Evolutionary conservation across 37 sponge, comb jelly and placozoan genomes (phyloP), one percentile per base, ranked within the genome.

Genomic region (Halichondria panicea): DNA sequence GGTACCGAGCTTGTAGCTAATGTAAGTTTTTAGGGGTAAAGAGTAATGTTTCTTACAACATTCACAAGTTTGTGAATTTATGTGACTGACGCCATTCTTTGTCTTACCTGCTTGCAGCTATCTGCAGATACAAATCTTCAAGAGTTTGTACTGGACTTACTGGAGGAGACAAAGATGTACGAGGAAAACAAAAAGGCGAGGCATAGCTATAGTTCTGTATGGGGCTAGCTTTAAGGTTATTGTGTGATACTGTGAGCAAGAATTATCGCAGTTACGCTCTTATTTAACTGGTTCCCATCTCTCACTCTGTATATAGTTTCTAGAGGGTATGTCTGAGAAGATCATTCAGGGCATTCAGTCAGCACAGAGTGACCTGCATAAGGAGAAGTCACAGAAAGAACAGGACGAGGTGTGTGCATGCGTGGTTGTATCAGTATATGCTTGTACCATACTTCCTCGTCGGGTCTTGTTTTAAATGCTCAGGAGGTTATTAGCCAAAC

Each of bases 331-430:
- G 77, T 76, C 81, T 18, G 81, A 80, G 44, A 73, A 72, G 69
- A 84, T 92, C 22, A 34, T 50, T 31, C 69, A 84, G 33, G 86
- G 93, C 25, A 92, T 92, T 28, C 74, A 84, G 27, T 73, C 83
- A 40, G 89, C 89, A 8, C 30, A 79, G 42, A 36, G 45, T 9
- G 89, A 84, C 43, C 80, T 92, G n/a, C 40, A 40, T 13, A 76
- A 84, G 64, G 89, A 87, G 53, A 86, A 85, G 63, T 60, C 78
- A 42, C 70, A 80, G 63, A 68, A 66, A 31, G 62, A 71, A 7
- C 68, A 82, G 31, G 93, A 88, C 76, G 93, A 92, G 84, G 93
- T 92, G 25, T 58, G 60, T 58, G 13, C 24, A 70, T 6, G n/a
- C 34, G 13, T 48, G 25, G 25, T 25, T 21, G 63, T 63, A 11